Evolutionary conservation across 2,888 invertebrate species (phyloP).

Genomic region (Oscheius sp.): DNA sequence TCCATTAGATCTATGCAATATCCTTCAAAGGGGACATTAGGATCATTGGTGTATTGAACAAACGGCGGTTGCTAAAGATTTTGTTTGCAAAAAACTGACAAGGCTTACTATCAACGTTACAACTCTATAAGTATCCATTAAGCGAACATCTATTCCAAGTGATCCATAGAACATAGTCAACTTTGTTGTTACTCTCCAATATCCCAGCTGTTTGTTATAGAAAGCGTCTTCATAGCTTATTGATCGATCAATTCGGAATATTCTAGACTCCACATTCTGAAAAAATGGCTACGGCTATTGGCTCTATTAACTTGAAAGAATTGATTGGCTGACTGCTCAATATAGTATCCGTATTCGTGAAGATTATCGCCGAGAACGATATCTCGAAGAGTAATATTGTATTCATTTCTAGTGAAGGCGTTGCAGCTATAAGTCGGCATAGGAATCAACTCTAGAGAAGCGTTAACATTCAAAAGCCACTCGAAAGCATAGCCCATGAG

Average conservation of each 20-base stretch:
- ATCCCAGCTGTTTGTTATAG: constrained; percentile 65
- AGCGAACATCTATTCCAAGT: constrained; percentile 59
- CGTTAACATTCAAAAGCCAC: constrained; percentile 31
- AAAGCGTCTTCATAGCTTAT: constrained; percentile 54
- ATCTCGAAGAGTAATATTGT: constrained; percentile 35
- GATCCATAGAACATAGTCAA: constrained; percentile 57
- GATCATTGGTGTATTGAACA: constrained; percentile 67
- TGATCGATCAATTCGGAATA: constrained; percentile 59
- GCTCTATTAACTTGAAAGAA: constrained; percentile 37
- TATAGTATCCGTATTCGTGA: constrained; percentile 48
- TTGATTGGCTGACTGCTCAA: constrained; percentile 30
- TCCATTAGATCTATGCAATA: constrained; percentile 94
- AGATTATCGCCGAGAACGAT: constrained; percentile 35
- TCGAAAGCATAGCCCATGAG: constrained; percentile 45
- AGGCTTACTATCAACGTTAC: constrained; percentile 61
- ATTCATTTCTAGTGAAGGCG: constrained; percentile 36
- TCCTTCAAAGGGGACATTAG: constrained; percentile 74
- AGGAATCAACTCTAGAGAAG: not conserved
- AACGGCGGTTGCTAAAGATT: constrained; percentile 74
- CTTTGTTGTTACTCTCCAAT: constrained; percentile 62
- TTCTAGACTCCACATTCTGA: constrained; percentile 54
- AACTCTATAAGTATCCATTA: constrained; percentile 60
- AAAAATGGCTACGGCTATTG: not conserved
- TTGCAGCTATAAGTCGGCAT: constrained; percentile 30
- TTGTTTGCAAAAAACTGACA: not conserved